phyloP scores from a whole-genome alignment of 1,140 invertebrate genomes.

The Drosophila guanche region DNA sequence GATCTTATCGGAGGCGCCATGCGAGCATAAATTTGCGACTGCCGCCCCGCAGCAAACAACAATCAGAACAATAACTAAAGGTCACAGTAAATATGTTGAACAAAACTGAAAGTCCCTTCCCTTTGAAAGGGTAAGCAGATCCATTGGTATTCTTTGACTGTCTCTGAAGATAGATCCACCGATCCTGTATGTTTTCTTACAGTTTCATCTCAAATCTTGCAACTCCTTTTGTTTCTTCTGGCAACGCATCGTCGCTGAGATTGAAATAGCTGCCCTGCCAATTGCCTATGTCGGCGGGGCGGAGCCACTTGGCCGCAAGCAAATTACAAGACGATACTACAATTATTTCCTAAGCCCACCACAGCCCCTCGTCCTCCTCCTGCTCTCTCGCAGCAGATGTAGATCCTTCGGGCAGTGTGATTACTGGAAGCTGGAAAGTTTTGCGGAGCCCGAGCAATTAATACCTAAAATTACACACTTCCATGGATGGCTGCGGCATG shows the following conservation, averaged over 20 bases:
- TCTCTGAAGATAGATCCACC: too few relatives aligned
- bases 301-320: conserved; percentile 56
- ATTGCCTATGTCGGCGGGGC: conserved; percentile 48
- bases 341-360: conserved; percentile 68
- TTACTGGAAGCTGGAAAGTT: conserved; percentile 71
- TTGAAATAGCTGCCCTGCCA: conserved; percentile 52
- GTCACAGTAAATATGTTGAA: conserved; percentile 59
- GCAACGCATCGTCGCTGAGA: not conserved
- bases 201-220: too few relatives aligned
- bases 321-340: conserved; percentile 75
- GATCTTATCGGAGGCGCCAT: conserved; percentile 76
- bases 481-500: conserved; percentile 19
- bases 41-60: conserved; percentile 27
- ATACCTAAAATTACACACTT: conserved; percentile 79
- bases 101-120: not conserved
- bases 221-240: too few relatives aligned
- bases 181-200: too few relatives aligned
- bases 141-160: too few relatives aligned
- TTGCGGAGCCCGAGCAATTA: conserved; percentile 62
- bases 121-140: not conserved
- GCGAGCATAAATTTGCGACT: conserved; percentile 73
- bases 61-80: conserved; percentile 46
- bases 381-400: too few relatives aligned
- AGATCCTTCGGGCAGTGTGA: conserved; percentile 51
- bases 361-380: not conserved